Evolutionary conservation across 1,140 invertebrate species (phyloP).

Genomic region (Drosophila pseudoananassae): DNA sequence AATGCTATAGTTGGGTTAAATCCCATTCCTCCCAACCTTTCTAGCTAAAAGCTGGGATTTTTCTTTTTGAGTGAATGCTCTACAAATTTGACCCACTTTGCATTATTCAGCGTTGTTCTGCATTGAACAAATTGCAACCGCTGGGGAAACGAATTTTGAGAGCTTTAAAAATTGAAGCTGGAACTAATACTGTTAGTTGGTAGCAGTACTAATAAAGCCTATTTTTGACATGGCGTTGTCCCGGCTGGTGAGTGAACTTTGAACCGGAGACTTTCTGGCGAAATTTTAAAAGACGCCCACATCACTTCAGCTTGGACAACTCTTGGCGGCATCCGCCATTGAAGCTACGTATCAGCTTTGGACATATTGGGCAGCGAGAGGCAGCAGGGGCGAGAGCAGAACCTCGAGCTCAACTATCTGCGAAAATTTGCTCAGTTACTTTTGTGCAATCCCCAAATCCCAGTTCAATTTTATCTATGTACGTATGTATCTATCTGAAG

Average conservation of each 20-base stretch:
- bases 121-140: background rate
- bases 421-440: conserved; percentile 82
- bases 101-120: background rate
- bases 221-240: conserved; percentile 6
- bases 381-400: background rate
- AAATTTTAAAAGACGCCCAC: conserved; percentile 50
- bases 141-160: background rate
- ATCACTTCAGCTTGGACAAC: conserved; percentile 32
- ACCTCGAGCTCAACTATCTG: conserved; percentile 69
- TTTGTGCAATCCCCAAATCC: conserved; percentile 81
- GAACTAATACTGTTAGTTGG: background rate
- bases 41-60: background rate
- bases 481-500: conserved; percentile 77
- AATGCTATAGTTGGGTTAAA: background rate
- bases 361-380: conserved; percentile 41
- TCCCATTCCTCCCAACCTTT: background rate
- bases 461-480: conserved; percentile 76
- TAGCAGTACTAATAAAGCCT: background rate
- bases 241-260: conserved; percentile 51
- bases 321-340: conserved; percentile 31
- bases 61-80: background rate
- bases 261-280: conserved; percentile 42
- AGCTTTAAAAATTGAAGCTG: background rate
- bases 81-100: background rate
- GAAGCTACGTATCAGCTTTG: conserved; percentile 62